Percentiles rank a stretch among this genome's conserved stretches.
phyloP scores from a whole-genome alignment of 2,797 vertebrate genomes.

The Craterocephalus amniculus region DNA sequence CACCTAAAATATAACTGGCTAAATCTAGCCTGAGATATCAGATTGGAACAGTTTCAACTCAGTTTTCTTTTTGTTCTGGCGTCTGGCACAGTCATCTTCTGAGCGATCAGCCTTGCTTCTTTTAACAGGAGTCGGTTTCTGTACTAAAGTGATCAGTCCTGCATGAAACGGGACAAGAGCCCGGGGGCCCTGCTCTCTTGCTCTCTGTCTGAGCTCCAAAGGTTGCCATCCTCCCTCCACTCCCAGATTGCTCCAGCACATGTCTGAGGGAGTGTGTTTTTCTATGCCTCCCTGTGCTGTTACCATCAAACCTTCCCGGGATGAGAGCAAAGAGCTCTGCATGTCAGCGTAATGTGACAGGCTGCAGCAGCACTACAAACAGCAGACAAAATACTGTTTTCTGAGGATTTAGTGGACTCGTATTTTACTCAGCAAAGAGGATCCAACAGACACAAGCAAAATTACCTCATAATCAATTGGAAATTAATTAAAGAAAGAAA shows the following conservation, averaged over 20 bases:
- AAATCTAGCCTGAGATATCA: slow-evolving; percentile 32
- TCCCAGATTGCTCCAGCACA: slow-evolving; percentile 73
- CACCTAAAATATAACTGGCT: slow-evolving; percentile 2
- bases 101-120: slow-evolving; percentile 29
- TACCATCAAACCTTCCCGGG: slow-evolving; percentile 53
- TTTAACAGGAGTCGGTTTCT: slow-evolving; percentile 52
- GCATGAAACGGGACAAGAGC: slow-evolving; percentile 47
- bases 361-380: slow-evolving; percentile 43
- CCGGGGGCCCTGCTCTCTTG: slow-evolving; percentile 17
- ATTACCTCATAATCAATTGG: too few species aligned
- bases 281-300: slow-evolving; percentile 48
- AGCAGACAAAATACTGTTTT: slow-evolving; percentile 45
- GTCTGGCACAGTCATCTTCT: slow-evolving; percentile 12
- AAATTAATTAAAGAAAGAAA: too few species aligned
- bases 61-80: slow-evolving; percentile 21
- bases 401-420: slow-evolving; percentile 44
- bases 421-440: slow-evolving; percentile 40
- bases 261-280: slow-evolving; percentile 67
- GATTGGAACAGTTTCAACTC: slow-evolving; percentile 32
- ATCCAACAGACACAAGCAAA: too few species aligned
- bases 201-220: slow-evolving; percentile 41
- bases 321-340: slow-evolving; percentile 56
- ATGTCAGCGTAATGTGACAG: slow-evolving; percentile 56
- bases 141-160: slow-evolving; percentile 37
- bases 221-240: slow-evolving; percentile 48